Evolutionary conservation across 2,797 vertebrate genomes (phyloP).

Genomic region (Mallotus villosus): DNA sequence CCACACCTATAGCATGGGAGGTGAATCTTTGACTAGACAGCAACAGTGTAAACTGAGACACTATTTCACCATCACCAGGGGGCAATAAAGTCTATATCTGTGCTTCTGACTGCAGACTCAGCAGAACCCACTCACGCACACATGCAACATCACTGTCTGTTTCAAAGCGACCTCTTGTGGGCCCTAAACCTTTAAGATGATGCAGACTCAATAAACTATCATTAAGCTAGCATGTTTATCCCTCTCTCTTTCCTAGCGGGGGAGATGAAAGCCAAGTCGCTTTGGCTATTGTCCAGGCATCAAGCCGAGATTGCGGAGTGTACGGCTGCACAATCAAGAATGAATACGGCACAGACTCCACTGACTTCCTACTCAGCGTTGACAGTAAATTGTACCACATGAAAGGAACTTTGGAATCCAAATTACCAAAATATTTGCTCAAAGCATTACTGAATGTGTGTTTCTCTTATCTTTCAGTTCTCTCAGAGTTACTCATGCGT

Average conservation of each 20-base stretch:
- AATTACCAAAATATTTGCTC: not conserved
- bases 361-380: constrained; percentile 88
- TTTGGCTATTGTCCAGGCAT: constrained; percentile 88
- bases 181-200: constrained; percentile 20
- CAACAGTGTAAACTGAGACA: constrained; percentile 68
- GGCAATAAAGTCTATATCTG: constrained; percentile 73
- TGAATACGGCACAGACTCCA: constrained; percentile 85
- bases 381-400: constrained; percentile 77
- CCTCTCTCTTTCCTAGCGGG: constrained; percentile 66
- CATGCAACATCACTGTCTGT: constrained; percentile 23
- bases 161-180: constrained; percentile 73
- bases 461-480: constrained; percentile 72
- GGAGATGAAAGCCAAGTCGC: constrained; percentile 93
- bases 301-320: constrained; percentile 85
- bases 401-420: not conserved
- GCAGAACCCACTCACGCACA: constrained; percentile 40
- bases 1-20: constrained; percentile 65
- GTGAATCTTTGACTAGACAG: constrained; percentile 65
- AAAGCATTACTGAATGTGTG: not conserved
- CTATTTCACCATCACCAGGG: constrained; percentile 64
- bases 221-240: not conserved
- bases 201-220: not conserved
- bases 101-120: constrained; percentile 62
- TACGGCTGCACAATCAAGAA: constrained; percentile 91
- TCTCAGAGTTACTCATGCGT: constrained; percentile 86